phyloP scores from a whole-genome alignment of 2,113 vertebrate genomes.

The Epinephelus lanceolatus region DNA sequence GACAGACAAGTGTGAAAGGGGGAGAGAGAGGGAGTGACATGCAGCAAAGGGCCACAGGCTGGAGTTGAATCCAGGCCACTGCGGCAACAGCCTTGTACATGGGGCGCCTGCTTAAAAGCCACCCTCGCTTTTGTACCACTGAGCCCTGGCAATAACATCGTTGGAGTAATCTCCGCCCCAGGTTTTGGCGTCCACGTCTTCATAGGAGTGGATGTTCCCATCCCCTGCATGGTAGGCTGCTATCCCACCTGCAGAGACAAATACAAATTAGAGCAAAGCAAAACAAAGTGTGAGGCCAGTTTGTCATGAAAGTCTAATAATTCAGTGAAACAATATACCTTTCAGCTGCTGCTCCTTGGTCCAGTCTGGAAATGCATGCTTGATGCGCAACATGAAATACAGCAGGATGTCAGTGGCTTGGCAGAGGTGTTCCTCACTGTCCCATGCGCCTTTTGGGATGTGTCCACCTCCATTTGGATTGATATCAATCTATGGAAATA shows the following conservation, averaged over 20 bases:
- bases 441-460: not conserved
- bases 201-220: not conserved
- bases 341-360: conserved; percentile 18
- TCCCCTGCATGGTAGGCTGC: conserved; percentile 29
- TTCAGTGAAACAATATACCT: conserved; percentile 2
- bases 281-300: not conserved
- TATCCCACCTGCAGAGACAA: conserved; percentile 28
- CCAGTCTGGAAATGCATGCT: not conserved
- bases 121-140: conserved; percentile 25
- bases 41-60: not conserved
- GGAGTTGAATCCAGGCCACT: not conserved
- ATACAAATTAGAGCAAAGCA: not conserved
- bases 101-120: not conserved
- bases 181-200: not conserved
- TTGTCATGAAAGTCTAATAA: not conserved
- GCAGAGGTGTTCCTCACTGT: conserved; percentile 25
- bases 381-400: not conserved
- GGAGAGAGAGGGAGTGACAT: too few relatives aligned
- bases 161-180: conserved; percentile 49
- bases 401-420: conserved; percentile 14
- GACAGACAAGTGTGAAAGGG: too few relatives aligned
- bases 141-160: conserved; percentile 62
- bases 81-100: too few relatives aligned
- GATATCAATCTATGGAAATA: conserved; percentile 29
- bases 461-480: not conserved